Evolutionary conservation across 2,113 vertebrate species (phyloP).

Genomic region (Acinonyx jubatus): DNA sequence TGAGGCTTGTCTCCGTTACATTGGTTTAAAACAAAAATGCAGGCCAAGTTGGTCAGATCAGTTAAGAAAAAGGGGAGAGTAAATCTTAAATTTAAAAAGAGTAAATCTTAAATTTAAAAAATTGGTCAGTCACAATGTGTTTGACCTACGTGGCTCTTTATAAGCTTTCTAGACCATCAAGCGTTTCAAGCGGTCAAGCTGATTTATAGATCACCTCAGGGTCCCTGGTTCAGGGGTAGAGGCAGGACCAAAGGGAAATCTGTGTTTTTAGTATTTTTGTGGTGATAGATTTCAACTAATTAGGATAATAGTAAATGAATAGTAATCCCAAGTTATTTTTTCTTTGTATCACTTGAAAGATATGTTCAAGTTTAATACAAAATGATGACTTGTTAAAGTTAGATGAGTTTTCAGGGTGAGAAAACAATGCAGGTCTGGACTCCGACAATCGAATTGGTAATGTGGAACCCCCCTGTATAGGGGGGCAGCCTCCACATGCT

Average conservation of each 20-base stretch:
- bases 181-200: not conserved
- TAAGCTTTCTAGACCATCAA: not conserved
- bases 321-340: not conserved
- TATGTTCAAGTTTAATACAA: not conserved
- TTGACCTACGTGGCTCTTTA: not conserved
- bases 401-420: not conserved
- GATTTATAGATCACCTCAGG: not conserved
- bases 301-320: not conserved
- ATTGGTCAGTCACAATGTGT: not conserved
- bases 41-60: not conserved
- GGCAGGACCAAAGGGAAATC: not conserved
- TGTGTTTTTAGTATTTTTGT: not conserved
- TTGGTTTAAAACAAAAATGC: slow-evolving; percentile 6
- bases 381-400: not conserved
- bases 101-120: not conserved
- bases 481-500: not conserved
- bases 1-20: not conserved
- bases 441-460: not conserved
- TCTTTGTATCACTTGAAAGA: not conserved
- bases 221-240: not conserved
- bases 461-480: rapidly evolving
- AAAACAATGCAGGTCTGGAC: not conserved
- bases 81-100: not conserved
- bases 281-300: not conserved
- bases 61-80: not conserved